These are phyloP conservation scores for Cynaeus angustus DNA, from an alignment of 2,888 invertebrate genomes.

Conservation along the genomic window DNA sequence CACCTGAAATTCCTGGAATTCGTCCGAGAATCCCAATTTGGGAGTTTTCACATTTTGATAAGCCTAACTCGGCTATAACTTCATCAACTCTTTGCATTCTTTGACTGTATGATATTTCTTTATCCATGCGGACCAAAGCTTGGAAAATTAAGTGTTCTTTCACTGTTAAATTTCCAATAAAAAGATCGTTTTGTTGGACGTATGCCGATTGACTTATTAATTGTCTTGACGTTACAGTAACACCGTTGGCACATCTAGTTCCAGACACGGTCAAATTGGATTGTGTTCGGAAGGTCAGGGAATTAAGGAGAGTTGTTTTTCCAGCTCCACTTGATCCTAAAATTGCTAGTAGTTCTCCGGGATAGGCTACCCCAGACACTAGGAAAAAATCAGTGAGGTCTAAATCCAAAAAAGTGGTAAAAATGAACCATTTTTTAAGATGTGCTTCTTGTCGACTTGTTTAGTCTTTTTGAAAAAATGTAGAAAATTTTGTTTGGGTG, in stretches of 20 bases:
- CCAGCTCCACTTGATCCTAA: constrained; percentile 95
- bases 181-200: constrained; percentile 95
- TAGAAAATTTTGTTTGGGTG: constrained; percentile 47
- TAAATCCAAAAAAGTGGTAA: constrained; percentile 5
- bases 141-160: constrained; percentile 90
- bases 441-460: constrained; percentile 75
- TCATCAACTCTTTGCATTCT: constrained; percentile 88
- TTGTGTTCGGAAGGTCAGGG: constrained; percentile 87
- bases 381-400: constrained; percentile 27
- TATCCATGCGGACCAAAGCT: constrained; percentile 91
- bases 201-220: constrained; percentile 89
- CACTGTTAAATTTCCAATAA: constrained; percentile 92
- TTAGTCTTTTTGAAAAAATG: constrained; percentile 54
- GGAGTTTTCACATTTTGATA: constrained; percentile 92
- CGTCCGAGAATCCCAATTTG: constrained; percentile 92
- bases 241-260: constrained; percentile 81
- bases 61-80: constrained; percentile 89
- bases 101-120: constrained; percentile 81
- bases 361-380: constrained; percentile 89
- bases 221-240: constrained; percentile 81
- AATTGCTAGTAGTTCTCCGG: constrained; percentile 90
- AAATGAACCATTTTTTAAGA: constrained; percentile 81
- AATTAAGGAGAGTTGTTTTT: constrained; percentile 94
- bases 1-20: constrained; percentile 95
- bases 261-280: constrained; percentile 79